Percentiles rank a stretch among this genome's conserved stretches.
Conservation (phyloP, 2,113 vertebrate genomes). For the Pseudopipra pipra region DNA sequence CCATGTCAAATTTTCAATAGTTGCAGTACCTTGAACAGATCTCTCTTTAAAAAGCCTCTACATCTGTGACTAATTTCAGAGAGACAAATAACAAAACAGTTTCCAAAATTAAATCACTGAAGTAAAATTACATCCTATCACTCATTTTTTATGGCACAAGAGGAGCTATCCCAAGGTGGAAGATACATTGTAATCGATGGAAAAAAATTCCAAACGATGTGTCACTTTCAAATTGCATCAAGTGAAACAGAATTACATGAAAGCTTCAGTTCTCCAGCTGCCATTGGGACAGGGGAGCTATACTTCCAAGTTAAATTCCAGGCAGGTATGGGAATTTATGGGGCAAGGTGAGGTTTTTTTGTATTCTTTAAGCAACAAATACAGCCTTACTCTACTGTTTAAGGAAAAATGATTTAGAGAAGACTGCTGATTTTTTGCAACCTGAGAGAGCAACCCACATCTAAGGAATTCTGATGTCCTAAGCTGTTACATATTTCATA, state of each 20-base stretch:
- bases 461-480: background rate
- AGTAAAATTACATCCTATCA: background rate
- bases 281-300: background rate
- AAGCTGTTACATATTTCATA: background rate
- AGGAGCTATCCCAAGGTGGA: background rate
- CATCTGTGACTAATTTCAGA: background rate
- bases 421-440: background rate
- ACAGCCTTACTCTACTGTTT: background rate
- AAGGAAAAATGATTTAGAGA: background rate
- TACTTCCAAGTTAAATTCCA: background rate
- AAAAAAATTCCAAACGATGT: background rate
- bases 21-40: background rate
- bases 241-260: background rate
- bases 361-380: background rate
- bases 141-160: background rate
- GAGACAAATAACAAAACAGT: background rate
- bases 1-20: background rate
- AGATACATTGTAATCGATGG: background rate
- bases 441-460: background rate
- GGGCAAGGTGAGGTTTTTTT: accelerated
- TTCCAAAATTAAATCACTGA: background rate
- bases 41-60: background rate
- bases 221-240: background rate
- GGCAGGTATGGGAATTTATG: background rate
- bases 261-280: background rate